Evolutionary conservation across 53 echinoderm and acorn worm species (phyloP), one percentile per base, ranked within the genome.

Genomic region (Luidia sarsii): DNA sequence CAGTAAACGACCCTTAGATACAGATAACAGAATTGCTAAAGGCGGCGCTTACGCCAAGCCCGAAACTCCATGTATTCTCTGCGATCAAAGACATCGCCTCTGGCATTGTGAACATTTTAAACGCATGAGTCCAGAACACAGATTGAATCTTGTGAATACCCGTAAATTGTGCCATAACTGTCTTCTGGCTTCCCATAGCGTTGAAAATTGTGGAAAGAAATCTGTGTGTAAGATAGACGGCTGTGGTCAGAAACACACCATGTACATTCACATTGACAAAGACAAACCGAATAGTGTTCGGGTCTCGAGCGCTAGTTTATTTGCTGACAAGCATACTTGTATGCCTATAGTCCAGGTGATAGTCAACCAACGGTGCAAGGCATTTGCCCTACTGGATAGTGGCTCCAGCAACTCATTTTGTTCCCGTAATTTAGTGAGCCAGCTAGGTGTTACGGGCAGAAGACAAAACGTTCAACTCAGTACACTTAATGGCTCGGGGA

Each of bases 361-460:
- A 7, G 82, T 56, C 1, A 67, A 85, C 49, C n/a, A 13, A 14
- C 15, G 53, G 15, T 45, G 56, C 57, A 66, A 56, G 19, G 77
- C 45, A 6, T 67, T 75, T 66, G 56, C 51, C 1, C 48, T 75
- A 43, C 29, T 85, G 13, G 85, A 85, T 50, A 85, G 77, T 39
- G 85, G 66, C 2, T 85, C 85, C 0, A 85, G 75, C 53, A 85
- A 72, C 46, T 55, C 75, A n/a, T 85, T 85, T 65, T 85, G 85
- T 56, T 75, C 85, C 55, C 67, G 57, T 18, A 38, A 32, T 28
- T 56, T 85, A 30, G 77, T 74, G 14, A 51, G 36, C 13, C 34
- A 33, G 18, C 65, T 84, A 31, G 35, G 63, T 9, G 10, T 62
- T 2, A 2, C 14, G 63, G 63, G 63, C n/a, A 45, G 14, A 45